Evolutionary conservation across 2,888 invertebrate species (phyloP).

Genomic region (Luperina nickerlii): DNA sequence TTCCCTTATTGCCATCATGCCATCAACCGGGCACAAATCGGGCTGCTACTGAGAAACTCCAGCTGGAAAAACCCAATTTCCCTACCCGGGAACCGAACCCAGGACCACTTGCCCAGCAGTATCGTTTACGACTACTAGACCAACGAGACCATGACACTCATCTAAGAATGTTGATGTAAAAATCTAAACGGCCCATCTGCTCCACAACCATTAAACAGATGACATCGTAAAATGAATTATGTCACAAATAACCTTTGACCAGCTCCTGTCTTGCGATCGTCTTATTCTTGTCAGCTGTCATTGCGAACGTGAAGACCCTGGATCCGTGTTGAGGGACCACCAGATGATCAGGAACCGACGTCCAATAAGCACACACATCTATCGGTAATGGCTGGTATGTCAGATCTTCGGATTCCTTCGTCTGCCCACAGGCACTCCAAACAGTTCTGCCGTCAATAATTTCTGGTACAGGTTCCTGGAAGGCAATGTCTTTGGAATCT

Average conservation of each 20-base stretch:
- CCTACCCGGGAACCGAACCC: neutral
- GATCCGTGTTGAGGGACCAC: constrained; percentile 86
- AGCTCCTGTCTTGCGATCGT: constrained; percentile 85
- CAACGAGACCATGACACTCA: neutral
- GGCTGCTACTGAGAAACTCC: neutral
- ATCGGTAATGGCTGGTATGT: constrained; percentile 80
- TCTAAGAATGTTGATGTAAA: neutral
- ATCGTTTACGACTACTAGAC: neutral
- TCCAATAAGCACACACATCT: constrained; percentile 87
- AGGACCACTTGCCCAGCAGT: neutral
- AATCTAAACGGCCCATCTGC: neutral
- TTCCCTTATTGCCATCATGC: too few species aligned
- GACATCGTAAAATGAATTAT: constrained; percentile 24
- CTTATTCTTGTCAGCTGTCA: constrained; percentile 88
- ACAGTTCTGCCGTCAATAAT: constrained; percentile 80
- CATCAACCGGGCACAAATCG: neutral
- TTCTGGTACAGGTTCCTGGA: constrained; percentile 81
- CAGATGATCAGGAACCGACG: constrained; percentile 85
- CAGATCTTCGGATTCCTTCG: constrained; percentile 82
- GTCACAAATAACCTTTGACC: constrained; percentile 78
- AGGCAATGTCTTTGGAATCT: constrained; percentile 83
- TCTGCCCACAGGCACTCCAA: constrained; percentile 85
- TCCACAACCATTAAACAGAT: neutral
- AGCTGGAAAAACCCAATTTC: neutral
- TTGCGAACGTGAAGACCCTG: constrained; percentile 87